Percentiles rank a stretch among this genome's conserved stretches.
Evolutionary conservation across 2,888 invertebrate species (phyloP).

Genomic region (Netelia fuscicornis): DNA sequence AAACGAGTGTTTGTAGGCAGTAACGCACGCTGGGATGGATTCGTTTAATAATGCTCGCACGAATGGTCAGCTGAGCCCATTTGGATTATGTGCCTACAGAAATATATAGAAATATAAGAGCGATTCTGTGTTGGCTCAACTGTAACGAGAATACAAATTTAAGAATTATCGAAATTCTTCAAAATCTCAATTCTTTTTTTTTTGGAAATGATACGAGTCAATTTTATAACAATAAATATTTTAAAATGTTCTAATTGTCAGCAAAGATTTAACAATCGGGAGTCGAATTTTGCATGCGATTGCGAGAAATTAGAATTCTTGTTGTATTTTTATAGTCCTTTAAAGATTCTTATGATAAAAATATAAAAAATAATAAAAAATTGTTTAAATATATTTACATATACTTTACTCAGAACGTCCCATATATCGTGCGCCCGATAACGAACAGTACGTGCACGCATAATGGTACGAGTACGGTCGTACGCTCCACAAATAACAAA

Average conservation of each 20-base stretch:
- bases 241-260: no score
- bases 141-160: neutral
- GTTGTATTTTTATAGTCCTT: no score
- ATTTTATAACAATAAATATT: no score
- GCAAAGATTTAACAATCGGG: no score
- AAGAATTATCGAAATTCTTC: no score
- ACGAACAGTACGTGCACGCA: neutral
- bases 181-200: no score
- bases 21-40: slow-evolving; percentile 49
- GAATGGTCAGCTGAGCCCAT: slow-evolving; percentile 44
- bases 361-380: no score
- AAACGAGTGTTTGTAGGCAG: slow-evolving; percentile 31
- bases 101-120: neutral
- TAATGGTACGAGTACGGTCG: neutral
- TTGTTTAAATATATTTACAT: neutral
- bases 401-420: neutral
- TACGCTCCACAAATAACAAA: slow-evolving; percentile 49
- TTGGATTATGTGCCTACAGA: neutral
- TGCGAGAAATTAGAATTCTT: neutral
- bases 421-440: neutral
- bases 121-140: neutral
- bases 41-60: slow-evolving; percentile 36
- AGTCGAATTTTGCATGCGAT: neutral
- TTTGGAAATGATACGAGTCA: no score
- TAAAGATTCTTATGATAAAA: no score